Percentiles rank a stretch among this genome's conserved stretches.
Evolutionary conservation across 1,140 invertebrate genomes (phyloP).

Genomic region (Papilio helenus): DNA sequence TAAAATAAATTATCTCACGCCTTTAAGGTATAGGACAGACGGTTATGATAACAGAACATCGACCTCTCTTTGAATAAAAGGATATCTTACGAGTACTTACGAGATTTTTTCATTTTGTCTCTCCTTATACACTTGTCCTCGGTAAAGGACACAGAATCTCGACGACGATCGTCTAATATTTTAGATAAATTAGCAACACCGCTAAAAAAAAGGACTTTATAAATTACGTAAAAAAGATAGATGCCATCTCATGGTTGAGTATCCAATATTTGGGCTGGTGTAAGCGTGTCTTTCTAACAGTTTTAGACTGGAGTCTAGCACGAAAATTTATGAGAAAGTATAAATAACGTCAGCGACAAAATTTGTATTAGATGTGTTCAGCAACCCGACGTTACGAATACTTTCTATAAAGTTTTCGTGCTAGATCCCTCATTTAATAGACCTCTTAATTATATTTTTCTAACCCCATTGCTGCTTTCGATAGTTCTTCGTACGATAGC

Average conservation of each 20-base stretch:
- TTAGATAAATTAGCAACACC: conserved; percentile 12
- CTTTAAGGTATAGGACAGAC: background rate
- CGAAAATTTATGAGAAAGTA: no score
- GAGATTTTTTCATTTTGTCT: conserved; percentile 20
- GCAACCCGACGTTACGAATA: no score
- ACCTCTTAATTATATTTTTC: background rate
- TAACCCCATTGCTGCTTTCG: conserved; percentile 39
- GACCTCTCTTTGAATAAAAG: background rate
- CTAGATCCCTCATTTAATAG: no score
- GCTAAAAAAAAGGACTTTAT: conserved; percentile 21
- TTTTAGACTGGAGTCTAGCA: no score
- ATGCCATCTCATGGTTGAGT: background rate
- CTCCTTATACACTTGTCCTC: background rate
- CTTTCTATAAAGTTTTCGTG: no score
- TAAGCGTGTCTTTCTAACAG: background rate
- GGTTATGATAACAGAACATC: no score
- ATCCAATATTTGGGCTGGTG: background rate
- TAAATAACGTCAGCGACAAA: no score
- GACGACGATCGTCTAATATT: conserved; percentile 21
- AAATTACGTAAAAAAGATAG: background rate
- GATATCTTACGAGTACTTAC: conserved; percentile 16
- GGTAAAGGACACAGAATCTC: background rate
- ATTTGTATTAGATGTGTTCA: no score
- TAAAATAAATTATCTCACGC: background rate
- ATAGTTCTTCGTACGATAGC: conserved; percentile 42